A percentile compares a stretch with the other conserved stretches of the same genome.
phyloP scores from a whole-genome alignment of 2,888 invertebrate species.

The Baccha elongata region DNA sequence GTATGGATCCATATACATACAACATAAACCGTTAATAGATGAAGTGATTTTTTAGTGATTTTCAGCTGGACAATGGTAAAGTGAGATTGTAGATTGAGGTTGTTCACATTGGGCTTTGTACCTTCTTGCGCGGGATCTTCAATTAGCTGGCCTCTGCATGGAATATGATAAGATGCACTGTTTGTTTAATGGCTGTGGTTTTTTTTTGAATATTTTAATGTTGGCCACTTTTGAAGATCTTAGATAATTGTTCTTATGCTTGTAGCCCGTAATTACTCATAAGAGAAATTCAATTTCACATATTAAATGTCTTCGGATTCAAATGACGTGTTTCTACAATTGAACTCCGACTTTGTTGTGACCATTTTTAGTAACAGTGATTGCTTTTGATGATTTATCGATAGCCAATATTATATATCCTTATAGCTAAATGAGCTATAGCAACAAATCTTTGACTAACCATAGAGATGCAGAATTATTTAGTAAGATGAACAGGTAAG shows the following conservation, averaged over 20 bases:
- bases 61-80: constrained; percentile 56
- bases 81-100: constrained; percentile 52
- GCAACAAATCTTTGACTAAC: constrained; percentile 27
- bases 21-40: constrained; percentile 67
- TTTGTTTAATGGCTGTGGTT: constrained; percentile 46
- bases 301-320: constrained; percentile 33
- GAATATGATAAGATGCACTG: constrained; percentile 61
- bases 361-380: constrained; percentile 51
- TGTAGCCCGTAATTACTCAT: constrained; percentile 65
- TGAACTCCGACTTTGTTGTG: constrained; percentile 38
- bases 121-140: constrained; percentile 32
- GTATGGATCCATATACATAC: constrained; percentile 49
- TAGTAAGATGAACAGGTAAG: no score
- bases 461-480: no score
- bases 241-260: constrained; percentile 37
- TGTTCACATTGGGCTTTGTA: constrained; percentile 20
- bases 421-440: no score
- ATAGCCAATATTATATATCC: constrained; percentile 58
- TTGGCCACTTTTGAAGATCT: constrained; percentile 29
- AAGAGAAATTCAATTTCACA: constrained; percentile 36
- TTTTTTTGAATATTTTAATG: neutral
- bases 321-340: constrained; percentile 33
- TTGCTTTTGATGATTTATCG: constrained; percentile 45
- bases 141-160: constrained; percentile 56
- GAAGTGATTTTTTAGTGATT: constrained; percentile 71